Conservation (phyloP, 2,888 invertebrate species). For the Eupithecia insigniata region DNA sequence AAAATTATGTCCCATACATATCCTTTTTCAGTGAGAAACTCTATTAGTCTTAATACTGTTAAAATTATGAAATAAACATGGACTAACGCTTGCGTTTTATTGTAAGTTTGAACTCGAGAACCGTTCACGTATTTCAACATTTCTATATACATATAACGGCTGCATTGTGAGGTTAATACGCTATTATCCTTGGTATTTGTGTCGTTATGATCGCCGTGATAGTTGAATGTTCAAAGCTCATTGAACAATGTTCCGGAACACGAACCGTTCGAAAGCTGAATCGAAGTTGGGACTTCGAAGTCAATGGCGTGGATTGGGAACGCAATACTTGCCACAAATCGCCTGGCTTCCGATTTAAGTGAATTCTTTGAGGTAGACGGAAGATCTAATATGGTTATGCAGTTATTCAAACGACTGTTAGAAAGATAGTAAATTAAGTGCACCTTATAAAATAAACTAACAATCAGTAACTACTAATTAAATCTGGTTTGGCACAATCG, state of each 20-base stretch:
- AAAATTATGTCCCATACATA: neutral
- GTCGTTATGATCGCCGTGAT: slow-evolving; percentile 32
- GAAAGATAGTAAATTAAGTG: no score
- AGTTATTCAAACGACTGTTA: no score
- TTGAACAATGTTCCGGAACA: slow-evolving; percentile 33
- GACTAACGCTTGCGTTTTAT: neutral
- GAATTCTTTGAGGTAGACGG: neutral
- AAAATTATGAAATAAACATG: no score
- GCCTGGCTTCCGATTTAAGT: neutral
- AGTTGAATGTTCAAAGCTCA: slow-evolving; percentile 35
- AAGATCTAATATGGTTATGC: neutral
- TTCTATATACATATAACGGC: slow-evolving; percentile 25
- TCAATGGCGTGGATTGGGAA: slow-evolving; percentile 29
- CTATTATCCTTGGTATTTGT: slow-evolving; percentile 37
- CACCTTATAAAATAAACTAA: no score
- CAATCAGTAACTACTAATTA: no score
- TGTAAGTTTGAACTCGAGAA: slow-evolving; percentile 20
- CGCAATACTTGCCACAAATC: slow-evolving; percentile 16
- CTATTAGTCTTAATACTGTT: no score
- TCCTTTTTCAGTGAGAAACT: neutral
- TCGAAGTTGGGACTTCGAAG: slow-evolving; percentile 14
- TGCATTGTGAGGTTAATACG: slow-evolving; percentile 35
- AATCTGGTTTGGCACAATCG: no score
- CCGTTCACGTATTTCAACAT: slow-evolving; percentile 22
- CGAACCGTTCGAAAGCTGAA: slow-evolving; percentile 26